A percentile compares a stretch with the other conserved stretches of the same genome.
These are phyloP conservation scores for Cebus imitator DNA, from an alignment of 2,113 vertebrate species.

Conservation along the genomic window DNA sequence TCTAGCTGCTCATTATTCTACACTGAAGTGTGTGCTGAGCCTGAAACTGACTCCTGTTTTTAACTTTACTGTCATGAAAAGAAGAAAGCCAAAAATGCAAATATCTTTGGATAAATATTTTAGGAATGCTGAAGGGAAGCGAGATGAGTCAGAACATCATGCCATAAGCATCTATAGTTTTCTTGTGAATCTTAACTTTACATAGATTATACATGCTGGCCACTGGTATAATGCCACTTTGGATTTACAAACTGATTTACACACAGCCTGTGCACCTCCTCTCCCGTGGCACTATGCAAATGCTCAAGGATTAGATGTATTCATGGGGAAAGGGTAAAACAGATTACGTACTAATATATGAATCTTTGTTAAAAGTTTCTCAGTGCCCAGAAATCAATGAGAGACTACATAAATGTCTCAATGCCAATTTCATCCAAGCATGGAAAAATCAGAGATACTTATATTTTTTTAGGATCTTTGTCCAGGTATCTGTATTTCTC, in stretches of 20 bases:
- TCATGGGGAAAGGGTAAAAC: neutral
- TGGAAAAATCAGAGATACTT: neutral
- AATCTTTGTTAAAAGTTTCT: neutral
- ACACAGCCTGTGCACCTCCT: neutral
- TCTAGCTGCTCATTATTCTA: neutral
- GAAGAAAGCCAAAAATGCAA: slow-evolving; percentile 34
- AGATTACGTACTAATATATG: neutral
- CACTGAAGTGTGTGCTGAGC: neutral
- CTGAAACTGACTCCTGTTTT: neutral
- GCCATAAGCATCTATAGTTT: neutral
- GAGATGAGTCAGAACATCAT: slow-evolving; percentile 32
- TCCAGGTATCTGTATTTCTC: neutral
- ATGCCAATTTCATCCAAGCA: neutral
- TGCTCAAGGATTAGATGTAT: neutral
- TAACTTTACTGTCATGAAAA: neutral
- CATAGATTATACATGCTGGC: neutral
- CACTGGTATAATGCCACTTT: neutral
- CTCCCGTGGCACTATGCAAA: neutral
- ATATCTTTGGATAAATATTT: slow-evolving; percentile 7
- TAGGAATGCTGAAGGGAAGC: slow-evolving; percentile 43
- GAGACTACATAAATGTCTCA: neutral
- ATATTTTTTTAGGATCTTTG: neutral
- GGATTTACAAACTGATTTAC: neutral
- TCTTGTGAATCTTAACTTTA: neutral
- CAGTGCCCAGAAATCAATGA: neutral